phyloP scores from a whole-genome alignment of 2,888 invertebrate genomes.

The Tineola bisselliella region DNA sequence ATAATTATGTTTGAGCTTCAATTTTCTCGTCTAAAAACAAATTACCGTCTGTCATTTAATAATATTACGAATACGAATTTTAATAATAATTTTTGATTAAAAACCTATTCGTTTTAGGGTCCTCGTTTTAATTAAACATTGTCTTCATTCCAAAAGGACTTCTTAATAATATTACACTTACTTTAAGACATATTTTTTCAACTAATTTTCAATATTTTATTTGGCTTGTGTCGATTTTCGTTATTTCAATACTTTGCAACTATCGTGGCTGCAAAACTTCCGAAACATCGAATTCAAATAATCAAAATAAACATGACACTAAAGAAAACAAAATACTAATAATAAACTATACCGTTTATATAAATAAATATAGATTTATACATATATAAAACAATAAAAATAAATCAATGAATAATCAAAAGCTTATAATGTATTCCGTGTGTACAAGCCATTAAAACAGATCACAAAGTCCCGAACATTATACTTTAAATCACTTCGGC shows the following conservation, averaged over 20 bases:
- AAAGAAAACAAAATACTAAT: no score
- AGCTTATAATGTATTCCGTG: neutral
- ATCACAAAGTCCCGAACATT: neutral
- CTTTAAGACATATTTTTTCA: no score
- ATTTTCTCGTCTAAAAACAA: neutral
- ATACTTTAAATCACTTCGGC: slow-evolving; percentile 8
- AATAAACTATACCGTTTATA: no score
- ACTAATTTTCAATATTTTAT: no score
- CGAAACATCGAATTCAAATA: no score
- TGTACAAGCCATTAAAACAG: neutral
- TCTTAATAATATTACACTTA: neutral
- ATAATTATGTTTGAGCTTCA: neutral
- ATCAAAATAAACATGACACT: no score
- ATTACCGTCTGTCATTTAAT: neutral
- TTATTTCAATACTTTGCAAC: no score
- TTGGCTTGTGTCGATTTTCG: no score
- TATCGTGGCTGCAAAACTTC: no score
- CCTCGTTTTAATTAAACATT: neutral
- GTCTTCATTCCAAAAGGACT: neutral
- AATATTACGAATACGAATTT: neutral
- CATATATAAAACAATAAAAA: no score
- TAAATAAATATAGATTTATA: no score
- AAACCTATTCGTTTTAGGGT: neutral
- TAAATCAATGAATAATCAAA: neutral
- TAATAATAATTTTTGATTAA: neutral